Base-by-base conservation (phyloP, 2,797 vertebrate species). In the Hydrocynus forskahlii region DNA sequence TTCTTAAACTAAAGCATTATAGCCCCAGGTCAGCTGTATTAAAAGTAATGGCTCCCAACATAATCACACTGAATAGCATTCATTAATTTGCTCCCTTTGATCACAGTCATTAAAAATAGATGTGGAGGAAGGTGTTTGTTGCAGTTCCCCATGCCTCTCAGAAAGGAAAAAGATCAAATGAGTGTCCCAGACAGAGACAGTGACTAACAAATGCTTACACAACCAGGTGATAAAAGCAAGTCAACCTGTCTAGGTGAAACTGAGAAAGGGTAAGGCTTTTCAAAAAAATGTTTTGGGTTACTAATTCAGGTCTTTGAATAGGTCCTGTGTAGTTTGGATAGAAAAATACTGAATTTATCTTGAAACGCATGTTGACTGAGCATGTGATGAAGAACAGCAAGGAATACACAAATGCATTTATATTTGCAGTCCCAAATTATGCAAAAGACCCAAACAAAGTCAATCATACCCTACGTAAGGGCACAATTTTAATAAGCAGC, bases 91-190 rank as follows among this genome's bases (percentile, higher is more conserved):
- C 38, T 12, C n/a, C 59, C 80, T 81, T 83, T 83, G 79, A 88
- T 88, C 76, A 43, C 21, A 52, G 75, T 75, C 84, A 89, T 87
- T 73, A 84, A 84, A 86, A 83, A 83, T 68, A 48, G 59, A 86
- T 78, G 66, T 48, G 59, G 14, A 23, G 69, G 63, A 52, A 52
- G 48, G 48, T 68, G 70, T 79, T 76, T 13, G 23, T 70, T 77
- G 68, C 69, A 68, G 52, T 4, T 25, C 54, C 38, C 10, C 8
- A 54, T 23, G 9, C 45, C 29, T 63, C 45, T 64, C 19, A 19
- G 3, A 52, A 23, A 8, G 35, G 21, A 8, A 13, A 52, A 52
- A 52, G 13, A 52, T 52, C 48, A 70, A 38, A 57, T 14, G 17
- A 50, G 64, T 55, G 25, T 13, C 55, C 35, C 59, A 70, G 40